Evolutionary conservation across 2,888 invertebrate species (phyloP), one percentile per base, ranked within the genome.

Genomic region (Adelphocoris suturalis): DNA sequence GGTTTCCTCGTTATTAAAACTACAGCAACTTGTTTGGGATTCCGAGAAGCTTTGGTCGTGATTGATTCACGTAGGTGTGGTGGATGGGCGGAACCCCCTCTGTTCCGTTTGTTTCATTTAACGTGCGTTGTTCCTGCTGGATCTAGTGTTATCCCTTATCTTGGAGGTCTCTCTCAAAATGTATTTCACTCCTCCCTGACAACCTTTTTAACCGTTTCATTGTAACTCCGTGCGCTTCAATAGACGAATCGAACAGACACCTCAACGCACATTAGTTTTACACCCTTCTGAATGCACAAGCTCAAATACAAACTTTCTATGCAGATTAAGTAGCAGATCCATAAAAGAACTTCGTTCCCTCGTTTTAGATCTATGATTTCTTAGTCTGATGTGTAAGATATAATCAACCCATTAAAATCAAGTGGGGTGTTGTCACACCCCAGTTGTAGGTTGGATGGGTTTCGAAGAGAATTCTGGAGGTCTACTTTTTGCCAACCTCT

Each of bases 21-120:
- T 87, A 89, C 89, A 82, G 55, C 82, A 52, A 82, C 89, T 82
- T 82, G 81, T 89, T 89, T 81, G 81, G 89, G 89, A 82, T 82
- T 89, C 47, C 47, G 86, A 57, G 68, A 75, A 75, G 82, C 28
- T 89, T 89, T 81, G 81, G 52, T 27, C 61, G 89, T 89, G 89
- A 89, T 89, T 89, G 89, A 89, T 89, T 81, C 82, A 57, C 82
- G 46, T 75, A 47, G 16, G 37, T n/a, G 48, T 23, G 48, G 48
- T 48, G 52, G 27, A 1, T 11, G 52, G 27, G 11, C 19, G 68
- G 23, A 19, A 52, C 52, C 23, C 52, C 52, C 9, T 14, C n/a
- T 52, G 47, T 48, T 82, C 82, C 14, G 47, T 82, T 82, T n/a
- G 46, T 82, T 82, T 82, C 82, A 82, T 82, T 82, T 82, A 48